Evolutionary conservation across 2,888 invertebrate genomes (phyloP).

Genomic region (Microplitis manilae): DNA sequence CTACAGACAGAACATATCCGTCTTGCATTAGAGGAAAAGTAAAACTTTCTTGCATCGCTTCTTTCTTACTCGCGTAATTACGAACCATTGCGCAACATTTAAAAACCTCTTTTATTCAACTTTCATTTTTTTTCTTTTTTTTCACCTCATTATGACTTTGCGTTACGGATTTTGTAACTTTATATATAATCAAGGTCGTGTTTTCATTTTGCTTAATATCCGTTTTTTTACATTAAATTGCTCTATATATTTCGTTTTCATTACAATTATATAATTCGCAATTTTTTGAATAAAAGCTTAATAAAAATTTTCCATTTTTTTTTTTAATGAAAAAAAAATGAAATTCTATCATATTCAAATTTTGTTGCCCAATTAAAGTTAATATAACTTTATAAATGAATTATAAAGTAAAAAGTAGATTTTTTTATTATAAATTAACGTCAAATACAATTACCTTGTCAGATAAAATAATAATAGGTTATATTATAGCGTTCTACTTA

Average conservation of each 20-base stretch:
- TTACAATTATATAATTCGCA: background rate
- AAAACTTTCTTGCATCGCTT: slow-evolving; percentile 27
- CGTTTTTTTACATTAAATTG: background rate
- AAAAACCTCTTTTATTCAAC: slow-evolving; percentile 33
- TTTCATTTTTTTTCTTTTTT: slow-evolving; percentile 21
- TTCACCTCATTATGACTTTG: slow-evolving; percentile 16
- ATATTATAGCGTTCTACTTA: too few relatives aligned
- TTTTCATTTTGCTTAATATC: slow-evolving; percentile 24
- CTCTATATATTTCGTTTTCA: background rate
- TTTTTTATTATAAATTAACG: too few relatives aligned
- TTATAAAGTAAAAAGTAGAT: too few relatives aligned
- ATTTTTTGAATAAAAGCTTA: background rate
- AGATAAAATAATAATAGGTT: too few relatives aligned
- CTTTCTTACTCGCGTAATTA: slow-evolving; percentile 38
- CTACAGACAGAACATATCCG: background rate
- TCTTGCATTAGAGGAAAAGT: slow-evolving; percentile 9
- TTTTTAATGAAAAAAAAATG: too few relatives aligned
- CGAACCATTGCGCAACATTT: slow-evolving; percentile 34
- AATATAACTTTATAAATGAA: too few relatives aligned
- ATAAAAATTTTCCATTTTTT: too few relatives aligned
- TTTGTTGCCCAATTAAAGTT: too few relatives aligned
- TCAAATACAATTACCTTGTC: too few relatives aligned
- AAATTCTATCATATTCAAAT: too few relatives aligned
- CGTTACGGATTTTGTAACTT: slow-evolving; percentile 25
- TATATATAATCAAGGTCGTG: slow-evolving; percentile 33